A percentile compares a stretch with the other conserved stretches of the same genome.
Evolutionary conservation across 2,113 vertebrate genomes (phyloP).

Genomic region (Rhinolophus ferrumequinum): DNA sequence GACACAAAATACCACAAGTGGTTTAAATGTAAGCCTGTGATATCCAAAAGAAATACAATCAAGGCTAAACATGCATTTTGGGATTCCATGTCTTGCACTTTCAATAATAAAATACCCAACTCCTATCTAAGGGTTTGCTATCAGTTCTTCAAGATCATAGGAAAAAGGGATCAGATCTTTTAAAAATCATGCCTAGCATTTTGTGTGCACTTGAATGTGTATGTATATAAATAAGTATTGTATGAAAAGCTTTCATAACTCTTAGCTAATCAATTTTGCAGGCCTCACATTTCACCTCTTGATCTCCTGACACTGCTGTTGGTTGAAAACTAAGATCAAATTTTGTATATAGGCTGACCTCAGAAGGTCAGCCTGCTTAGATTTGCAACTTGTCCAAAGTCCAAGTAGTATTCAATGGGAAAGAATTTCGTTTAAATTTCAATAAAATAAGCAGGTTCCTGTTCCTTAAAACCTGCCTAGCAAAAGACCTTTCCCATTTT

Average conservation of each 20-base stretch:
- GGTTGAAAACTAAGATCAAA: conserved; percentile 10
- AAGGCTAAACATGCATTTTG: not conserved
- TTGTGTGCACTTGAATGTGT: not conserved
- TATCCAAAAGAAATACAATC: conserved; percentile 13
- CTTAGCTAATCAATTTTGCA: not conserved
- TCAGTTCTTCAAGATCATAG: not conserved
- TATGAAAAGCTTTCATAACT: not conserved
- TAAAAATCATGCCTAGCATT: not conserved
- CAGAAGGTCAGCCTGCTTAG: not conserved
- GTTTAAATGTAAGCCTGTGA: conserved; percentile 8
- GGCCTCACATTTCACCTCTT: not conserved
- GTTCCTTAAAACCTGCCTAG: conserved; percentile 24
- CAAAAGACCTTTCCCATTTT: not conserved
- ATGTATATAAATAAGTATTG: not conserved
- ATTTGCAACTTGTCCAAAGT: not conserved
- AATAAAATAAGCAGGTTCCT: conserved; percentile 16
- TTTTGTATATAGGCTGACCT: not conserved
- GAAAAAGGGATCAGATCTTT: not conserved
- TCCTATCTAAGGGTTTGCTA: not conserved
- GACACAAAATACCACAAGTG: not conserved
- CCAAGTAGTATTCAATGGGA: not conserved
- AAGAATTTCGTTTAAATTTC: conserved; percentile 35
- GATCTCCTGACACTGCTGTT: not conserved
- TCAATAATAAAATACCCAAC: not conserved
- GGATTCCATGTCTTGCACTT: not conserved